Evolutionary conservation across 2,888 invertebrate species (phyloP).

Genomic region (Augochlorella aurata): DNA sequence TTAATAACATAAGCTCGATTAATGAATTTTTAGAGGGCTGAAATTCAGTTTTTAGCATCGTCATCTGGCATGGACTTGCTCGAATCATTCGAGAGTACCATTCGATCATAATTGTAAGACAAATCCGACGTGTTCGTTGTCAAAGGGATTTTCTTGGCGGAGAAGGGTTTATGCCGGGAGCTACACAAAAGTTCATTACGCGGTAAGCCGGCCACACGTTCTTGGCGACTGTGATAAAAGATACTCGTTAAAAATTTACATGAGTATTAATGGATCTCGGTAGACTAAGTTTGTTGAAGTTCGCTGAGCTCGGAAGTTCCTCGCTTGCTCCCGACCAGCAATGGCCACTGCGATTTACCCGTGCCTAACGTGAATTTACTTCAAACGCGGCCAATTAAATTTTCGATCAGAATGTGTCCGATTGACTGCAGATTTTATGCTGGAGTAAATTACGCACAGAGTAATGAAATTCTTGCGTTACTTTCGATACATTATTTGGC

Average conservation of each 20-base stretch:
- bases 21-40: no score
- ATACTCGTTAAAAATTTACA: slow-evolving; percentile 50
- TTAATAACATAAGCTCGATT: no score
- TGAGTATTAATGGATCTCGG: slow-evolving; percentile 44
- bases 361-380: not conserved
- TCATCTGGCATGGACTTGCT: no score
- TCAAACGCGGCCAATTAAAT: slow-evolving; percentile 1
- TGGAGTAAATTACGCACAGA: no score
- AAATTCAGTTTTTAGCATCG: no score
- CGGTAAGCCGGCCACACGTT: slow-evolving; percentile 30
- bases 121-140: not conserved
- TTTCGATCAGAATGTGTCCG: not conserved
- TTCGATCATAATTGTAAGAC: not conserved
- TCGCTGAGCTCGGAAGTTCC: slow-evolving; percentile 22
- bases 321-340: not conserved
- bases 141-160: slow-evolving; percentile 5
- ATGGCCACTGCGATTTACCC: not conserved
- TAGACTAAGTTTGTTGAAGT: slow-evolving; percentile 19
- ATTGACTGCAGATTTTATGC: not conserved
- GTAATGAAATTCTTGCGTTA: no score
- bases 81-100: not conserved
- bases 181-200: slow-evolving; percentile 44
- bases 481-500: no score
- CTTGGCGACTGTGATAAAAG: slow-evolving; percentile 31
- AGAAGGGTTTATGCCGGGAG: slow-evolving; percentile 14